Base-by-base conservation (phyloP, 37 sponge, comb jelly and placozoan genomes). In the Hexactinellida sp. region DNA sequence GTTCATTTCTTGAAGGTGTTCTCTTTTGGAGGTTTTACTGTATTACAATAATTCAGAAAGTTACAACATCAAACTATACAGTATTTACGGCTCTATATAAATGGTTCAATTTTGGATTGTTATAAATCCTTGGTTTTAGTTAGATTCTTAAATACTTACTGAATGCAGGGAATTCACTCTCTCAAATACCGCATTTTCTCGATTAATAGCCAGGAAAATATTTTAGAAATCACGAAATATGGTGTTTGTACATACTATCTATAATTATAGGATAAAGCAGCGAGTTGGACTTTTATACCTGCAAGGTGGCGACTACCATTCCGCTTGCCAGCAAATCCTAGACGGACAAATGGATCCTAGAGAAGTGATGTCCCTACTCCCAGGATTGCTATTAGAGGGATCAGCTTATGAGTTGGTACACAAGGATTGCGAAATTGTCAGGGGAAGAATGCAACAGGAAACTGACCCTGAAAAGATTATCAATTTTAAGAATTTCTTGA, bases 301-400 rank as follows among this genome's bases (percentile, higher is more conserved):
- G 5, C 76, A 63, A 23, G 34, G 32, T 21, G 76, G 76, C 3
- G 76, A 63, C 34, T 63, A 63, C 76, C 76, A 63, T 23, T 63
- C 76, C 3, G 76, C 76, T 7, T 25, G 28, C 13, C 76, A 63
- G 13, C 76, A 63, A 23, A 10, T 63, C 25, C 30, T 63, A 32
- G 76, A 63, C 76, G 76, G 76, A 28, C 76, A 63, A 28, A 63
- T 63, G 76, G 76, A 63, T n/a, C 76, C 76, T 63, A 63, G 76
- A 63, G 76, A 63, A 63, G 25, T 63, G 3, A 63, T 63, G 1
- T 63, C 76, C 34, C 76, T 63, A 32, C 3, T 63, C 25, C 76
- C 76, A 21, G 32, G 76, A 5, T 23, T 63, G 19, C 76, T 63
- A 28, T 28, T 63, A 23, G 30, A 63, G 76, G 76, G 76, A 63